A percentile compares a stretch with the other conserved stretches of the same genome.
Conservation (phyloP, 1,140 invertebrate genomes). For the Lordiphosa clarofinis region DNA sequence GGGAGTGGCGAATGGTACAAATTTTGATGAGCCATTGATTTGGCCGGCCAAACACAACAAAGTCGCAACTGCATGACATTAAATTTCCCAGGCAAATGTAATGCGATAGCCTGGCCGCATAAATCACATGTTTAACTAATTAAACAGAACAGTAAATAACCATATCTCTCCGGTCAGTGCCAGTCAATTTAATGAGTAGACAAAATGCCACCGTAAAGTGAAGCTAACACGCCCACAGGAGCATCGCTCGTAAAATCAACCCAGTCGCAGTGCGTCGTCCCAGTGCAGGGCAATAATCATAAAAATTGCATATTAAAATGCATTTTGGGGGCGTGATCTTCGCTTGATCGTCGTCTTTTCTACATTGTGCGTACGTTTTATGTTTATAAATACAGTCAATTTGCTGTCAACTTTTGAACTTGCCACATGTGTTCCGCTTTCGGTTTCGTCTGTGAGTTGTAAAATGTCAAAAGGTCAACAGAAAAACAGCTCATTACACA, state of each 20-base stretch:
- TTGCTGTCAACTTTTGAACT: conserved; percentile 76
- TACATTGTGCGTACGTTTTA: conserved; percentile 1
- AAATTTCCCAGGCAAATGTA: conserved; percentile 18
- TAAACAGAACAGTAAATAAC: conserved; percentile 57
- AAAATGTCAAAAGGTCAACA: conserved; percentile 64
- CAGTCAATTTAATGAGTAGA: conserved; percentile 43
- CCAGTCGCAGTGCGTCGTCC: conserved; percentile 2
- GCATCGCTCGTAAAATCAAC: conserved; percentile 37
- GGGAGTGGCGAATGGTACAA: conserved; percentile 31
- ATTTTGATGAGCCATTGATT: conserved; percentile 57
- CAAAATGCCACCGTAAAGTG: conserved; percentile 57
- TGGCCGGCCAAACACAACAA: conserved; percentile 31
- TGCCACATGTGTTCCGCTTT: conserved; percentile 68
- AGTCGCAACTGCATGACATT: background rate
- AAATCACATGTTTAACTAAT: conserved; percentile 67
- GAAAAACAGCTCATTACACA: conserved; percentile 37
- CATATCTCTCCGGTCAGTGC: conserved; percentile 33
- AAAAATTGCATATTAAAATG: conserved; percentile 71
- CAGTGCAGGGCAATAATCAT: conserved; percentile 53
- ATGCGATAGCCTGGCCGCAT: conserved; percentile 33
- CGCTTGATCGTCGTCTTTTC: conserved; percentile 15
- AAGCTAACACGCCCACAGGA: conserved; percentile 31
- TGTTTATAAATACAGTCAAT: conserved; percentile 78
- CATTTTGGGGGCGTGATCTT: conserved; percentile 50
- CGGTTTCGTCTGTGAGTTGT: conserved; percentile 32